Conservation (phyloP, 2,888 invertebrate species). For the Eupithecia exiguata region DNA sequence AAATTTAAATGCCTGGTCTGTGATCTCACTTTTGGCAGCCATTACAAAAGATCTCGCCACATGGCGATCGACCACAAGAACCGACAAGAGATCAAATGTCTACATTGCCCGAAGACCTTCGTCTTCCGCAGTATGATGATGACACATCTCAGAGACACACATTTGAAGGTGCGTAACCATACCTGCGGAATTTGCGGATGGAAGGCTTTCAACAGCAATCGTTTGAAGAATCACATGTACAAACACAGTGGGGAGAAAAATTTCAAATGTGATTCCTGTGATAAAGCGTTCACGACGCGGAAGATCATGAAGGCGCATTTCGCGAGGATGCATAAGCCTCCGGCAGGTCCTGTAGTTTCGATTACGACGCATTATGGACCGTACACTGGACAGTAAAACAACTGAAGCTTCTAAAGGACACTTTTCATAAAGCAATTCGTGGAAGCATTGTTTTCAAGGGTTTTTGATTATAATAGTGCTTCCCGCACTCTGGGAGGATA, state of each 20-base stretch:
- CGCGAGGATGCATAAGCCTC: conserved; percentile 69
- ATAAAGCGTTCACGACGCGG: conserved; percentile 74
- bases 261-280: conserved; percentile 73
- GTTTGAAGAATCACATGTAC: conserved; percentile 80
- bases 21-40: conserved; percentile 68
- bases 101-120: conserved; percentile 76
- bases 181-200: conserved; percentile 74
- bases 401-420: background rate
- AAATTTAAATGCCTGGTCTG: conserved; percentile 81
- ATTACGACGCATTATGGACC: conserved; percentile 42
- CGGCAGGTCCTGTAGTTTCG: conserved; percentile 33
- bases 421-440: too few relatives aligned
- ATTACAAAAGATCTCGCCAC: conserved; percentile 71
- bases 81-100: conserved; percentile 71
- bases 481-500: too few relatives aligned
- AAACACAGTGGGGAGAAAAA: conserved; percentile 80
- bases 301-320: conserved; percentile 77
- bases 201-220: conserved; percentile 75
- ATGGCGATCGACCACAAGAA: conserved; percentile 76
- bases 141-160: conserved; percentile 72
- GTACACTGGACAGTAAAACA: conserved; percentile 53
- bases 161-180: conserved; percentile 72
- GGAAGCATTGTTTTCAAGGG: too few relatives aligned
- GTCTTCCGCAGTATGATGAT: conserved; percentile 79
- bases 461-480: too few relatives aligned